Percentiles rank a stretch among this genome's conserved stretches.
These are phyloP conservation scores for Drosophila ananassae DNA, from an alignment of 1,140 invertebrate genomes.

Conservation along the genomic window DNA sequence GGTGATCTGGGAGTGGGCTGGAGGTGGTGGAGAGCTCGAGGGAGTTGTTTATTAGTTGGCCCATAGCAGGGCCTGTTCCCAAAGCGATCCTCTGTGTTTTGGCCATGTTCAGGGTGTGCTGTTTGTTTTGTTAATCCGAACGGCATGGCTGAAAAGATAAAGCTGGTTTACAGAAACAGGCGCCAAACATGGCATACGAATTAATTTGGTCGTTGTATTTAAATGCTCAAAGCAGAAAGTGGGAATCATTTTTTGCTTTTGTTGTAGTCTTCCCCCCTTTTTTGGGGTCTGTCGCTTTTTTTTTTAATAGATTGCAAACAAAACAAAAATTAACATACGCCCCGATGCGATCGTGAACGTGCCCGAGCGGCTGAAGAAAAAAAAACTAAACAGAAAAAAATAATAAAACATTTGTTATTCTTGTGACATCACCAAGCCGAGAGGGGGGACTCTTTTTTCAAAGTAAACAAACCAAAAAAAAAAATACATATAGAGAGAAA, in stretches of 20 bases:
- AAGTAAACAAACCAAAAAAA: conserved; percentile 36
- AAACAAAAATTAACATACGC: conserved; percentile 62
- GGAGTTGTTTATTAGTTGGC: conserved; percentile 31
- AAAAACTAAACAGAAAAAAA: conserved; percentile 36
- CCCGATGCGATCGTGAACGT: conserved; percentile 63
- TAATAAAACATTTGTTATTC: conserved; percentile 59
- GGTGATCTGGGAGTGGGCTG: neutral
- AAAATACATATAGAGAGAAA: neutral
- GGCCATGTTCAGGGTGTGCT: conserved; percentile 14
- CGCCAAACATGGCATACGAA: conserved; percentile 73
- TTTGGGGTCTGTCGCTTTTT: conserved; percentile 5
- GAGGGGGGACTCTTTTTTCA: conserved; percentile 5
- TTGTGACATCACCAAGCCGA: conserved; percentile 60
- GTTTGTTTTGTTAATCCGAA: conserved; percentile 66
- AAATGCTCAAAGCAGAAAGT: conserved; percentile 59
- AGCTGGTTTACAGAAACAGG: conserved; percentile 69
- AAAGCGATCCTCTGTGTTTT: conserved; percentile 9
- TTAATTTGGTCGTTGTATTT: conserved; percentile 70
- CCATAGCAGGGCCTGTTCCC: conserved; percentile 18
- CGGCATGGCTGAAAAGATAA: conserved; percentile 33
- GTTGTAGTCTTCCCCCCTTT: conserved; percentile 1
- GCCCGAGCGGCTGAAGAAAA: conserved; percentile 18
- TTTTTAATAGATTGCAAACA: conserved; percentile 59
- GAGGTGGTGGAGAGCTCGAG: neutral
- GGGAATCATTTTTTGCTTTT: conserved; percentile 39